Evolutionary conservation across 2,797 vertebrate genomes (phyloP).

Genomic region (Pristis pectinata): DNA sequence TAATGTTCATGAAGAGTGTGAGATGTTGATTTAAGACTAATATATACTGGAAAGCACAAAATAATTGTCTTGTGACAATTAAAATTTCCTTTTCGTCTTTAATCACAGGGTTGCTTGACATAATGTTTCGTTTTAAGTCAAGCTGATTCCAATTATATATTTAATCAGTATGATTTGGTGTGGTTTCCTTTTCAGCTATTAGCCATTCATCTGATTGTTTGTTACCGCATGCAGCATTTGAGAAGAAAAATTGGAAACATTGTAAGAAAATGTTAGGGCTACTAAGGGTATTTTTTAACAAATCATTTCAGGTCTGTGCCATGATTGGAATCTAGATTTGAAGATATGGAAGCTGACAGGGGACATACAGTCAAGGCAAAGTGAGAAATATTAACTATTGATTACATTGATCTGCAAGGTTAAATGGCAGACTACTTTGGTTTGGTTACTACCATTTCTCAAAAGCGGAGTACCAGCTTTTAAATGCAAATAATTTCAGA

Average conservation of each 20-base stretch:
- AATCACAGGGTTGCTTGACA: constrained; percentile 5
- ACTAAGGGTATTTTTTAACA: neutral
- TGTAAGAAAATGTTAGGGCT: neutral
- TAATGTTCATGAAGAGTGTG: neutral
- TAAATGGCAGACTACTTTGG: constrained; percentile 33
- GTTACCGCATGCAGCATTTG: neutral
- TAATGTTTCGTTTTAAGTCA: constrained; percentile 25
- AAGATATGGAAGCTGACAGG: constrained; percentile 30
- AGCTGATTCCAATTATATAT: neutral
- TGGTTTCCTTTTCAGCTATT: constrained; percentile 6
- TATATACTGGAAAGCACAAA: neutral
- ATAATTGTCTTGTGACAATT: neutral
- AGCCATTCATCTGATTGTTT: neutral
- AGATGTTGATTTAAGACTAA: neutral
- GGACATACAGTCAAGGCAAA: constrained; percentile 23
- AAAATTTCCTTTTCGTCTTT: neutral
- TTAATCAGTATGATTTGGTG: neutral
- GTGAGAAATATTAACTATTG: constrained; percentile 37
- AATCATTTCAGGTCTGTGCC: neutral
- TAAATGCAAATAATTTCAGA: constrained; percentile 25
- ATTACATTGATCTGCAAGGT: constrained; percentile 28
- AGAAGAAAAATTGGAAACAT: neutral
- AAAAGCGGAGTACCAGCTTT: constrained; percentile 29
- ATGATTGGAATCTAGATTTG: constrained; percentile 30
- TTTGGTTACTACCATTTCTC: constrained; percentile 15